Evolutionary conservation across 1,140 invertebrate genomes (phyloP), one percentile per base, ranked within the genome.

Genomic region (Plectrocnemia conspersa): DNA sequence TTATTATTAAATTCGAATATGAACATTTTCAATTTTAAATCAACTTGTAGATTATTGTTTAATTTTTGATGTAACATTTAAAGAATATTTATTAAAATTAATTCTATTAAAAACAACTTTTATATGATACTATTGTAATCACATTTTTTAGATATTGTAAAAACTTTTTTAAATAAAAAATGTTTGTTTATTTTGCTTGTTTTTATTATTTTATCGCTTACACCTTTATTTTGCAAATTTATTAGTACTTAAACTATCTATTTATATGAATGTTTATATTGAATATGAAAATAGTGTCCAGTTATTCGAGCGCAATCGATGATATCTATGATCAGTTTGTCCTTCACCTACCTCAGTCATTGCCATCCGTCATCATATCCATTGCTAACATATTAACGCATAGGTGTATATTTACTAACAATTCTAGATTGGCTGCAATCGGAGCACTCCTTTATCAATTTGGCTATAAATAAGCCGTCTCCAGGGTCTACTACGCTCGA

Each of bases 401-500:
- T 7, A 29, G 15, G 7, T 44, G 40, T 21, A 7, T 38, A 16
- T 9, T 44, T 44, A 38, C 11, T 13, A 38, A 38, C 23, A 38
- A 38, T 42, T 41, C 18, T 54, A 61, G 59, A 61, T 33, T 61
- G 59, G 59, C 45, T 57, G 49, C 46, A 40, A 9, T 42, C 59
- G 7, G 45, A 61, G 46, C 50, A 52, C 19, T 61, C 59, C 22
- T 69, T 72, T n/a, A 56, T 75, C 57, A 74, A 71, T 61, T 63
- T 73, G 57, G 71, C 70, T 46, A 44, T 54, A 5, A 67, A 66
- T 22, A 64, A 69, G 45, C 77, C 78, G 19, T 89, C 86, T 62
- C 85, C 87, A 41, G 82, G 83, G 63, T 88, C 86, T 54, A 89
- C 90, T 40, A 93, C 89, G 36, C 78, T 95, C 68, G 91, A 94